Percentiles rank a stretch among this genome's conserved stretches.
Evolutionary conservation across 2,797 vertebrate species (phyloP).

Genomic region (Poecilia picta): DNA sequence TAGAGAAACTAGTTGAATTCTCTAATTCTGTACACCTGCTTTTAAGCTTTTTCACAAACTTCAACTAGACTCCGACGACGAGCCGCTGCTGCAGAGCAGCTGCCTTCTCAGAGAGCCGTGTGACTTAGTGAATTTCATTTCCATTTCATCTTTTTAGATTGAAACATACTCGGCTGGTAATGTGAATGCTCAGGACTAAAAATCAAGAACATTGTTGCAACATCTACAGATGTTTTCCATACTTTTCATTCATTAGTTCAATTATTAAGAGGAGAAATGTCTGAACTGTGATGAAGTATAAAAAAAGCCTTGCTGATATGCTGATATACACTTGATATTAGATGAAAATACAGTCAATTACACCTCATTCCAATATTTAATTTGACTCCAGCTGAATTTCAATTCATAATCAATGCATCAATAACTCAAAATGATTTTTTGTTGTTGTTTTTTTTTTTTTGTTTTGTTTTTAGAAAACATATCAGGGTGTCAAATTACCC

Average conservation of each 20-base stretch:
- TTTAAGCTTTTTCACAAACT: slow-evolving; percentile 38
- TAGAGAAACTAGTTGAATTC: slow-evolving; percentile 31
- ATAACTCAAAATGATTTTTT: neutral
- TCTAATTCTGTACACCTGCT: slow-evolving; percentile 31
- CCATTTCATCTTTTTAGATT: neutral
- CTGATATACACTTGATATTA: slow-evolving; percentile 25
- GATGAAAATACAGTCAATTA: slow-evolving; percentile 8
- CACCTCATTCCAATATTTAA: neutral
- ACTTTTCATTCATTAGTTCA: neutral
- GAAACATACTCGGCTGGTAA: neutral
- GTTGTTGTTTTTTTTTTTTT: too few relatives aligned
- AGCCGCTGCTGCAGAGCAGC: neutral
- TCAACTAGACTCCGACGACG: neutral
- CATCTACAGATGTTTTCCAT: neutral
- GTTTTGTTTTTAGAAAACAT: slow-evolving; percentile 13
- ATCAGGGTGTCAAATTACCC: slow-evolving; percentile 32
- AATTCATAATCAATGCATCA: neutral
- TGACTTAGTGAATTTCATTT: neutral
- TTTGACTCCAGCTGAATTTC: neutral
- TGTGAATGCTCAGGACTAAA: neutral
- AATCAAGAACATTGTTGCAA: neutral
- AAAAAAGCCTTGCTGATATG: slow-evolving; percentile 15
- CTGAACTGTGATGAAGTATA: neutral
- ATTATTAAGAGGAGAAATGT: slow-evolving; percentile 4
- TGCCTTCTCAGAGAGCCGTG: neutral